phyloP scores from a whole-genome alignment of 1,140 invertebrate species.

The Hylaeus anthracinus region DNA sequence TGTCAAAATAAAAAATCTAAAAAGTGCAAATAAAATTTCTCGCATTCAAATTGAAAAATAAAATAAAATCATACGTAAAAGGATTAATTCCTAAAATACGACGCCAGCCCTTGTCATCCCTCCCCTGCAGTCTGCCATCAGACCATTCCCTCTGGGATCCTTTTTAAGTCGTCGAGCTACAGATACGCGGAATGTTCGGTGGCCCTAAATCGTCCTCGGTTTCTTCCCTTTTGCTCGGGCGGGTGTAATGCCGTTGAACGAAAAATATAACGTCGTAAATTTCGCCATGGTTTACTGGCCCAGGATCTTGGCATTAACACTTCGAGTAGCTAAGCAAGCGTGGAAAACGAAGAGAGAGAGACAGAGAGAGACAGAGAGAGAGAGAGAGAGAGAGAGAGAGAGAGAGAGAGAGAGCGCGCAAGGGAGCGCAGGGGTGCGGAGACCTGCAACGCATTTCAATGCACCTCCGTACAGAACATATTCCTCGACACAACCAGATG shows the following conservation, averaged over 20 bases:
- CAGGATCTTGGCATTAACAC: constrained; percentile 62
- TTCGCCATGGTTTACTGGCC: constrained; percentile 56
- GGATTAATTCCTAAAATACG: too few species aligned
- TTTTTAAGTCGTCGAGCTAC: too few species aligned
- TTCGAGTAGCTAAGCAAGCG: constrained; percentile 27
- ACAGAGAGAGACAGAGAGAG: too few species aligned
- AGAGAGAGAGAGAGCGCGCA: too few species aligned
- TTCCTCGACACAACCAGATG: constrained; percentile 34
- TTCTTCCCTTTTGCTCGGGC: background rate
- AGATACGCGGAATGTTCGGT: constrained; percentile 15
- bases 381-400: too few species aligned
- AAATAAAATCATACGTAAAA: too few species aligned
- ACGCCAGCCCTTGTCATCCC: too few species aligned
- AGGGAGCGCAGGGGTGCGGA: background rate
- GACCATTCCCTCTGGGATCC: too few species aligned
- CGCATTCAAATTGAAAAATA: too few species aligned
- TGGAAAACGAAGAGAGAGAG: background rate
- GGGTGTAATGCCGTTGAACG: background rate
- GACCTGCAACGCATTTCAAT: constrained; percentile 34
- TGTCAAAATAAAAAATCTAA: too few species aligned
- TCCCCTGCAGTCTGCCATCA: too few species aligned
- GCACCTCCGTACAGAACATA: constrained; percentile 31
- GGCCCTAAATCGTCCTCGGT: constrained; percentile 48
- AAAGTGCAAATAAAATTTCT: too few species aligned
- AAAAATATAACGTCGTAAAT: constrained; percentile 65